Percentiles rank a stretch among this genome's conserved stretches.
phyloP scores from a whole-genome alignment of 1,140 invertebrate species.

The Cherax quadricarinatus region DNA sequence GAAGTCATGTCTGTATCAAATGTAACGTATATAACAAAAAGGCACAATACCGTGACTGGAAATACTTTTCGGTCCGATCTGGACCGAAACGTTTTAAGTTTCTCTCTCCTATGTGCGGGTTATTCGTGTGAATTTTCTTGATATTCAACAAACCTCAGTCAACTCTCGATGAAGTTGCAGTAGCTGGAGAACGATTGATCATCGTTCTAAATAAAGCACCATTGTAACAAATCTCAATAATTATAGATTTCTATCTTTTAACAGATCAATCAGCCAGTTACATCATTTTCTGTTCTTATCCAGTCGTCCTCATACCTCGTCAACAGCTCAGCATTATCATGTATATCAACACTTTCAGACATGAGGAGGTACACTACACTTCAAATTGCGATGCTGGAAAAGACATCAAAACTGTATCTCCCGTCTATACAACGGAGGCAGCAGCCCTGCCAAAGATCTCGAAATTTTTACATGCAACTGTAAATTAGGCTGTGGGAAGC shows the following conservation, averaged over 20 bases:
- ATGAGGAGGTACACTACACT: background rate
- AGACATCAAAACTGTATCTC: background rate
- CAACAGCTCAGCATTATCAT: conserved; percentile 35
- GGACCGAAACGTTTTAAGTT: too few relatives aligned
- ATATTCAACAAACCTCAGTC: too few relatives aligned
- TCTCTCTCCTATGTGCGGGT: too few relatives aligned
- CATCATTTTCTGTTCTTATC: background rate
- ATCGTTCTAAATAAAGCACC: too few relatives aligned
- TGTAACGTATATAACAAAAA: too few relatives aligned
- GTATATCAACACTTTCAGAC: conserved; percentile 20
- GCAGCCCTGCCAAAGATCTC: background rate
- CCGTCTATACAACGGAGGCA: background rate
- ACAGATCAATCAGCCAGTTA: too few relatives aligned
- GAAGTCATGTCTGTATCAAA: background rate
- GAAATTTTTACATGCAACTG: conserved; percentile 26
- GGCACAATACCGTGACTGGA: too few relatives aligned
- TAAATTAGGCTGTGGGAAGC: background rate
- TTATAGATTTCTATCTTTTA: conserved; percentile 9
- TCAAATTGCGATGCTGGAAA: too few relatives aligned
- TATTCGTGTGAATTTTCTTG: too few relatives aligned
- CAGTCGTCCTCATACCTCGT: conserved; percentile 29
- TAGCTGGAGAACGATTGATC: too few relatives aligned
- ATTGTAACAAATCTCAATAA: conserved; percentile 30
- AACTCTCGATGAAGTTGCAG: too few relatives aligned
- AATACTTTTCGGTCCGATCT: too few relatives aligned